phyloP scores from a whole-genome alignment of 1,140 invertebrate genomes.

The Heliconius nattereri region DNA sequence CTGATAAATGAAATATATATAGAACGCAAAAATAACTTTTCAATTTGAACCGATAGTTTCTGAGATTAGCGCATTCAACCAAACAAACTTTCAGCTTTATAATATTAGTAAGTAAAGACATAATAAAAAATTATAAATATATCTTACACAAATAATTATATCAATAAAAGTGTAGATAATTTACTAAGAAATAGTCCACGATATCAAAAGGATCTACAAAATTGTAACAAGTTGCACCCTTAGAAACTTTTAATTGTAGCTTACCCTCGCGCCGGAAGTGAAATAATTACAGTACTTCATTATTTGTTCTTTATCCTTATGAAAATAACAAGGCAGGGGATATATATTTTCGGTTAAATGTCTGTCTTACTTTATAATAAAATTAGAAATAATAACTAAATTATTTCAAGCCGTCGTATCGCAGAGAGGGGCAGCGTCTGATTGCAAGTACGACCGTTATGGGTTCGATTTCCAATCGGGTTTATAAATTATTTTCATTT shows the following conservation, averaged over 20 bases:
- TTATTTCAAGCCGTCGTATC: not conserved
- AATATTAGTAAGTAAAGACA: too few species aligned
- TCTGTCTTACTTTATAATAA: not conserved
- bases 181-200: not conserved
- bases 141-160: not conserved
- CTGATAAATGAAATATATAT: too few species aligned
- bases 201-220: conserved; percentile 20
- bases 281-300: conserved; percentile 11
- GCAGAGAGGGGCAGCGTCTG: too few species aligned
- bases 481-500: too few species aligned
- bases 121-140: too few species aligned
- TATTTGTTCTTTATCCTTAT: conserved; percentile 13
- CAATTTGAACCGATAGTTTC: too few species aligned
- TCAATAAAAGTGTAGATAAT: conserved; percentile 7
- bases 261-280: conserved; percentile 26
- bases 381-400: not conserved
- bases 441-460: too few species aligned
- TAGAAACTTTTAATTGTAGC: conserved; percentile 50
- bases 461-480: too few species aligned
- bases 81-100: too few species aligned
- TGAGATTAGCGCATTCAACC: too few species aligned
- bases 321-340: conserved; percentile 13
- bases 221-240: conserved; percentile 15
- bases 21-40: too few species aligned
- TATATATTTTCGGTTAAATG: not conserved